Percentiles rank a stretch among this genome's conserved stretches.
These are phyloP conservation scores for Nowickia ferox DNA, from an alignment of 2,888 invertebrate genomes.

Conservation along the genomic window DNA sequence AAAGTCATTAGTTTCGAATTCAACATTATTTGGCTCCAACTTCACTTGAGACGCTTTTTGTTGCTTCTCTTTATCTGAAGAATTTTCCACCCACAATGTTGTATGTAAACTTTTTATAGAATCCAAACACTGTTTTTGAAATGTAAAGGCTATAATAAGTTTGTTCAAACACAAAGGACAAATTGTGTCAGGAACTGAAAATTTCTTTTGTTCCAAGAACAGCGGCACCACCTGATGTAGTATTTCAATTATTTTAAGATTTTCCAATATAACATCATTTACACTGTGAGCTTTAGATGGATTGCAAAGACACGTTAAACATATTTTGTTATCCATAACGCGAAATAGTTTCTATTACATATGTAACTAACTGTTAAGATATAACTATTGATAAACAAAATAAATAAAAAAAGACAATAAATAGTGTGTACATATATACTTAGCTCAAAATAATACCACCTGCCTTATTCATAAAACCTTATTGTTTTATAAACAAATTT, in stretches of 20 bases:
- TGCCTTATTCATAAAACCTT: too few species aligned
- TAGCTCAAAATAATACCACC: too few species aligned
- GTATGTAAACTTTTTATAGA: slow-evolving; percentile 72
- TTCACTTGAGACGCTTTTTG: neutral
- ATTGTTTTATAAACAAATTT: too few species aligned
- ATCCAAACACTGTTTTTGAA: slow-evolving; percentile 83
- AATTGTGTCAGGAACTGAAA: slow-evolving; percentile 19
- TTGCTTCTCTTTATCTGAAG: neutral
- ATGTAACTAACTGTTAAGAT: neutral
- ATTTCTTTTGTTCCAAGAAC: slow-evolving; percentile 2
- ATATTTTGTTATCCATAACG: slow-evolving; percentile 23
- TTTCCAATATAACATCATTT: slow-evolving; percentile 21
- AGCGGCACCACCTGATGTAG: slow-evolving; percentile 30
- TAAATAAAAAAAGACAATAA: too few species aligned
- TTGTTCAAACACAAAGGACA: slow-evolving; percentile 83
- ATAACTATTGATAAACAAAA: neutral
- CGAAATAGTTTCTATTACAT: neutral
- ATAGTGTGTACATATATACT: too few species aligned
- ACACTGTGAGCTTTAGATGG: neutral
- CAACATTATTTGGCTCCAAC: neutral
- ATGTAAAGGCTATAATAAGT: slow-evolving; percentile 84
- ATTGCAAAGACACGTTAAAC: slow-evolving; percentile 33
- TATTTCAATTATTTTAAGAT: slow-evolving; percentile 40
- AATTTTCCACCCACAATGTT: neutral
- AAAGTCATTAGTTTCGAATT: neutral